These are phyloP conservation scores for Drosophila neocordata DNA, from an alignment of 1,140 invertebrate genomes.

Conservation along the genomic window DNA sequence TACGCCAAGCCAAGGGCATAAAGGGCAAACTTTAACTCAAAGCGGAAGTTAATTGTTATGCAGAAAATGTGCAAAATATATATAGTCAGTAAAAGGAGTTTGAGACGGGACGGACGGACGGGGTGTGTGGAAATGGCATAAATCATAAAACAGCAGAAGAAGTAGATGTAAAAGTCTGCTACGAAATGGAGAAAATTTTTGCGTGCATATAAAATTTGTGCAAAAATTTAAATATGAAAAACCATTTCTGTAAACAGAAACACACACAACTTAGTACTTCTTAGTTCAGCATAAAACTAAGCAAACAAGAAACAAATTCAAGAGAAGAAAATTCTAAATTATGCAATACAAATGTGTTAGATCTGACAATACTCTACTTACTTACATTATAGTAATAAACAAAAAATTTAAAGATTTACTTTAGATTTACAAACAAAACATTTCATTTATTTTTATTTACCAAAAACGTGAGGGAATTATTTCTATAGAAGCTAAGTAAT, in stretches of 20 bases:
- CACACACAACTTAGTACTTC: conserved; percentile 26
- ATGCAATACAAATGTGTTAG: no score
- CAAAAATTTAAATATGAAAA: conserved; percentile 62
- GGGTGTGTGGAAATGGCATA: conserved; percentile 3
- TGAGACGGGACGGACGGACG: not conserved
- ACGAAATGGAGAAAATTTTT: not conserved
- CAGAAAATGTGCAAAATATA: conserved; percentile 47
- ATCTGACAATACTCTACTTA: no score
- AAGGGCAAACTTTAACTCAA: conserved; percentile 33
- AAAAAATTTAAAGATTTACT: no score
- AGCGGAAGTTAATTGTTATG: conserved; percentile 70
- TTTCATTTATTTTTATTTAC: no score
- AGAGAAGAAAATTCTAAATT: not conserved
- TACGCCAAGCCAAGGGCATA: conserved; percentile 58
- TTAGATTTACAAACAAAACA: no score
- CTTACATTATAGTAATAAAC: no score
- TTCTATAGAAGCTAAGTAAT: no score
- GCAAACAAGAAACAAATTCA: conserved; percentile 53
- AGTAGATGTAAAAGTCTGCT: conserved; percentile 19
- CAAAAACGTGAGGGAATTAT: no score
- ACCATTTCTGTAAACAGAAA: conserved; percentile 55
- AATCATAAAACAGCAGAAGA: conserved; percentile 30
- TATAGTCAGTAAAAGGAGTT: not conserved
- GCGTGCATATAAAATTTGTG: conserved; percentile 3
- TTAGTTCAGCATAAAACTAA: conserved; percentile 34